A percentile compares a stretch with the other conserved stretches of the same genome.
Evolutionary conservation across 2,113 vertebrate species (phyloP).

Genomic region (Strigops habroptila): DNA sequence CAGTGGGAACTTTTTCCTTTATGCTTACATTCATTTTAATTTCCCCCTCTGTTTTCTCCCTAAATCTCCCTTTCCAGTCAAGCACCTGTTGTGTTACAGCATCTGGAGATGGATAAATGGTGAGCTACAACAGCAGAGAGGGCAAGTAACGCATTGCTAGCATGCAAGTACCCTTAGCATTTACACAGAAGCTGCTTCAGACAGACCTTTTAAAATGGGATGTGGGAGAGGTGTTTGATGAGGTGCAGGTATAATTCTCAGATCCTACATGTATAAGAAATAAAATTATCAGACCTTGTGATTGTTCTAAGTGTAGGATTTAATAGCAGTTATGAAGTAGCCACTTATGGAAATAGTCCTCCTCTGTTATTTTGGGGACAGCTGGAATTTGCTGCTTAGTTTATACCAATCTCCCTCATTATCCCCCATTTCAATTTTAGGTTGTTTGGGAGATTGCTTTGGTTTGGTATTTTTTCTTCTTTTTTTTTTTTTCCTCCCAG

Average conservation of each 20-base stretch:
- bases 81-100: background rate
- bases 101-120: background rate
- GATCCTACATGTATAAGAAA: background rate
- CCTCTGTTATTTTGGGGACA: background rate
- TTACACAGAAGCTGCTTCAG: background rate
- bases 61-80: background rate
- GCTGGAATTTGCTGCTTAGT: background rate
- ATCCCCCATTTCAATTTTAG: background rate
- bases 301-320: background rate
- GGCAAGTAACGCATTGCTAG: accelerated
- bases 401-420: background rate
- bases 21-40: background rate
- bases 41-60: background rate
- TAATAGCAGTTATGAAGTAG: background rate
- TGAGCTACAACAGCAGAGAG: background rate
- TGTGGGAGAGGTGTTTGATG: background rate
- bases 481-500: background rate
- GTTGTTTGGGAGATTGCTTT: background rate
- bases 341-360: background rate
- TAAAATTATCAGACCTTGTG: background rate
- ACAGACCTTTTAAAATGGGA: background rate
- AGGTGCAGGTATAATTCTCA: background rate
- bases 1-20: background rate
- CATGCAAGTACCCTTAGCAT: background rate
- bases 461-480: background rate